Conservation (phyloP, 2,888 invertebrate species). For the Leptopterna dolabrata region DNA sequence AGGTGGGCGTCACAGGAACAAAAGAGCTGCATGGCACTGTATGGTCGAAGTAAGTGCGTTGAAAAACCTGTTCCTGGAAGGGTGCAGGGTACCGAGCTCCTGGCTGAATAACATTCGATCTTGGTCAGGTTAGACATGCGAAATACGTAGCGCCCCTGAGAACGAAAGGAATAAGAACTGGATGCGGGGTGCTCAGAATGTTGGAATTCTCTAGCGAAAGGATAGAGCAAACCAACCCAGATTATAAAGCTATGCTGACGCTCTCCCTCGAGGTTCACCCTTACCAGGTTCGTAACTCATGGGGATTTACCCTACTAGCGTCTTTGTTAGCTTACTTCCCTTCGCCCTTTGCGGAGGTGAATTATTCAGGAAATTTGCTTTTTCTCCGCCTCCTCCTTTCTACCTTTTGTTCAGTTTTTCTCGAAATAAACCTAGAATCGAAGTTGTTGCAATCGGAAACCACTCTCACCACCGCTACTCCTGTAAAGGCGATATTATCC, state of each 20-base stretch:
- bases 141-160: background rate
- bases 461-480: background rate
- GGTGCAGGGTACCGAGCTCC: background rate
- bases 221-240: constrained; percentile 13
- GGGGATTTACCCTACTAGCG: constrained; percentile 45
- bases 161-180: constrained; percentile 3
- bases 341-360: background rate
- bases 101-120: background rate
- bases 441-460: background rate
- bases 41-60: background rate
- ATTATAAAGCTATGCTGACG: constrained; percentile 43
- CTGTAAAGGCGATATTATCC: background rate
- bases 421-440: constrained; percentile 4
- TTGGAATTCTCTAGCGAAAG: constrained; percentile 11
- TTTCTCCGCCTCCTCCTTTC: background rate
- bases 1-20: too few species aligned
- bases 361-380: constrained; percentile 42
- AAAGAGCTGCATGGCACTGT: too few species aligned
- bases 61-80: background rate
- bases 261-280: constrained; percentile 31
- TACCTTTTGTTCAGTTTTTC: background rate
- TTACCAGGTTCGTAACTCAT: constrained; percentile 49
- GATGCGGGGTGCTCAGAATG: constrained; percentile 12
- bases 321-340: constrained; percentile 46
- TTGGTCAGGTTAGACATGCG: background rate